Evolutionary conservation across 2,888 invertebrate species (phyloP).

Genomic region (Tenthredo mesomela): DNA sequence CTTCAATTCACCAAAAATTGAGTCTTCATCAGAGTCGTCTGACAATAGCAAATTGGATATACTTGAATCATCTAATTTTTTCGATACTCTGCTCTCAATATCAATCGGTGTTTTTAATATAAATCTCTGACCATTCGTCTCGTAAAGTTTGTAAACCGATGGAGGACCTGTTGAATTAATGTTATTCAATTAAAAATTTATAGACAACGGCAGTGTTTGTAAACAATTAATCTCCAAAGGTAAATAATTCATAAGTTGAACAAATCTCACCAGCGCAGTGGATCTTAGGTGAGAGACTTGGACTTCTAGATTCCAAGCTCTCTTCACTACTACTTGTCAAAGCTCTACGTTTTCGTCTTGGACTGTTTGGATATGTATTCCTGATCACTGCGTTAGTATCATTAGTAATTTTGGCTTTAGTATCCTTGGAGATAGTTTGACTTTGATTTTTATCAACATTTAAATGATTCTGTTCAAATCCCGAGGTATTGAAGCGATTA

Average conservation of each 20-base stretch:
- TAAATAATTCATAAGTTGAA: not conserved
- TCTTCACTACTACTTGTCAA: slow-evolving; percentile 54
- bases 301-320: slow-evolving; percentile 50
- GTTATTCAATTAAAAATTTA: not conserved
- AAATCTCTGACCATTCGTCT: slow-evolving; percentile 54
- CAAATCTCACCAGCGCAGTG: slow-evolving; percentile 55
- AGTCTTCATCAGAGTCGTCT: slow-evolving; percentile 44
- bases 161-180: slow-evolving; percentile 58
- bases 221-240: not conserved
- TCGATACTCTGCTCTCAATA: slow-evolving; percentile 38
- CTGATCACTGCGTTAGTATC: not conserved
- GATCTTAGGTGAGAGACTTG: slow-evolving; percentile 59
- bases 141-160: slow-evolving; percentile 56
- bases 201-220: not conserved
- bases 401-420: not conserved
- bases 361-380: not conserved
- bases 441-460: not conserved
- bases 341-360: slow-evolving; percentile 31
- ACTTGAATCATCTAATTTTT: slow-evolving; percentile 55
- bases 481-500: not conserved
- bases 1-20: slow-evolving; percentile 27
- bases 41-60: slow-evolving; percentile 52
- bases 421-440: not conserved
- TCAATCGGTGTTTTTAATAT: slow-evolving; percentile 60
- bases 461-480: not conserved